Evolutionary conservation across 2,797 vertebrate species (phyloP).

Genomic region (Chelon labrosus): DNA sequence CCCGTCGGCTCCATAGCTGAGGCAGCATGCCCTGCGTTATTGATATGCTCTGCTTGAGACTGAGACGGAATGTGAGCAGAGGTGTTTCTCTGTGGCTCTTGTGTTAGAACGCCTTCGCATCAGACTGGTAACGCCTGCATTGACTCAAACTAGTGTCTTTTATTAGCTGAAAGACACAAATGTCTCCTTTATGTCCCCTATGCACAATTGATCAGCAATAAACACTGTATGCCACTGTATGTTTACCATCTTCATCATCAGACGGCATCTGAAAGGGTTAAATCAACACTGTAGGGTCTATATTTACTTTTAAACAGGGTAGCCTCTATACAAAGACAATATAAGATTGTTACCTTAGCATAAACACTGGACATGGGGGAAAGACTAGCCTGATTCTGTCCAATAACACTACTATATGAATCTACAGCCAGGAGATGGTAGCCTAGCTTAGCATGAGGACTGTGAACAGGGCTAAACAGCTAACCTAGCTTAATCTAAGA

Average conservation of each 20-base stretch:
- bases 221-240: no score
- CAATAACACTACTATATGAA: not conserved
- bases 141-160: not conserved
- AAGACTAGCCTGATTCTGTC: no score
- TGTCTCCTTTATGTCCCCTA: not conserved
- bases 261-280: no score
- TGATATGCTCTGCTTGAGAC: constrained; percentile 20
- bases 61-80: not conserved
- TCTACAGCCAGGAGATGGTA: not conserved
- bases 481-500: not conserved
- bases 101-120: constrained; percentile 14
- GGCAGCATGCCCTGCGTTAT: constrained; percentile 28
- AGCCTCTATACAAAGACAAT: not conserved
- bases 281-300: no score
- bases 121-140: not conserved
- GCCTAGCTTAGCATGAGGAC: not conserved
- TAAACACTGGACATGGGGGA: no score
- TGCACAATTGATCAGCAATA: not conserved
- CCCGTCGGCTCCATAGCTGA: constrained; percentile 4
- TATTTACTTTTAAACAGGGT: no score
- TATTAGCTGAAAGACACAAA: not conserved
- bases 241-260: no score
- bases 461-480: not conserved
- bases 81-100: not conserved
- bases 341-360: no score